Evolutionary conservation across 2,797 vertebrate genomes (phyloP).

Genomic region (Lindbergichthys nudifrons): DNA sequence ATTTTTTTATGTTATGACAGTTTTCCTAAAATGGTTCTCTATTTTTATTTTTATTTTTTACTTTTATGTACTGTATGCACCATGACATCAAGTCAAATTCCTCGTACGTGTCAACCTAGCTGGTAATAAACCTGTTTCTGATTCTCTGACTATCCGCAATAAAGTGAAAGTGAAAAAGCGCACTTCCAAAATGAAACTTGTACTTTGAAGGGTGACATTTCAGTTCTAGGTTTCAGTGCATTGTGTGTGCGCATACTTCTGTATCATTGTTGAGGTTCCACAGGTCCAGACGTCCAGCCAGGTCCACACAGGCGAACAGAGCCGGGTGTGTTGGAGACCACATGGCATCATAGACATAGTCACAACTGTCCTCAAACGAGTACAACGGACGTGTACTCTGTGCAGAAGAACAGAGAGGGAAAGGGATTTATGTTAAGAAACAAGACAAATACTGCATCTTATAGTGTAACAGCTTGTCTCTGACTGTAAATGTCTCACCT

Average conservation of each 20-base stretch:
- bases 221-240: not conserved
- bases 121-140: too few relatives aligned
- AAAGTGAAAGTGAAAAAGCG: too few relatives aligned
- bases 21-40: too few relatives aligned
- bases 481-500: slow-evolving; percentile 82
- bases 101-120: too few relatives aligned
- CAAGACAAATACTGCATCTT: too few relatives aligned
- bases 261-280: slow-evolving; percentile 99
- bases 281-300: slow-evolving; percentile 94
- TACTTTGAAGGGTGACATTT: not conserved
- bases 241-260: slow-evolving; percentile 83
- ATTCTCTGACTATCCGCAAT: too few relatives aligned
- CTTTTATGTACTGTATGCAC: too few relatives aligned
- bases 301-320: slow-evolving; percentile 96
- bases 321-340: slow-evolving; percentile 98
- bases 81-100: too few relatives aligned
- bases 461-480: not conserved
- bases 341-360: slow-evolving; percentile 98
- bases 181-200: not conserved
- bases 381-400: slow-evolving; percentile 97
- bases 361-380: slow-evolving; percentile 97
- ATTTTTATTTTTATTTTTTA: too few relatives aligned
- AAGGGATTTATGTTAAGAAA: not conserved
- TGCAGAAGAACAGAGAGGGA: slow-evolving; percentile 5
- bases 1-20: too few relatives aligned